Percentiles rank a stretch among this genome's conserved stretches.
phyloP scores from a whole-genome alignment of 2,888 invertebrate genomes.

The Onchidella celtica region DNA sequence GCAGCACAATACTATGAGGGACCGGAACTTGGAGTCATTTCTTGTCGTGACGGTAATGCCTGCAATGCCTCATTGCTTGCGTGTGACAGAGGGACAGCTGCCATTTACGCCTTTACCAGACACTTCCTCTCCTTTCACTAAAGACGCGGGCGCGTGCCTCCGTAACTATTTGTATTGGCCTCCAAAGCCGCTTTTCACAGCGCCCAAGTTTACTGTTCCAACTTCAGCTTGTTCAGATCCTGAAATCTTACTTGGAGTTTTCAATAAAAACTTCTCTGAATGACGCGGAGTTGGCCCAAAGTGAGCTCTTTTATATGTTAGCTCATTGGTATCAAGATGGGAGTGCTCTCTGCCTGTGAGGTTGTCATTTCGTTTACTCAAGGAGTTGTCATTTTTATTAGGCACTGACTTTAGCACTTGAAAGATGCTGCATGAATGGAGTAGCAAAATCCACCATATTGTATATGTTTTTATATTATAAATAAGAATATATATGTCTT shows the following conservation, averaged over 20 bases:
- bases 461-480: too few relatives aligned
- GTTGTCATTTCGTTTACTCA: neutral
- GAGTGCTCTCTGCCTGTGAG: neutral
- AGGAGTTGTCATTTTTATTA: neutral
- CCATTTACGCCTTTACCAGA: neutral
- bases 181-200: neutral
- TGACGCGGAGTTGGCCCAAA: neutral
- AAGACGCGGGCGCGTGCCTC: neutral
- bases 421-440: too few relatives aligned
- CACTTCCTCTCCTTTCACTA: neutral
- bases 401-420: too few relatives aligned
- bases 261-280: neutral
- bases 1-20: neutral
- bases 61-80: neutral
- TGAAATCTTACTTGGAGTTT: too few relatives aligned
- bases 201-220: neutral
- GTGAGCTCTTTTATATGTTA: neutral
- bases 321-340: neutral
- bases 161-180: neutral
- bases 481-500: too few relatives aligned
- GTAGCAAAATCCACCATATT: too few relatives aligned
- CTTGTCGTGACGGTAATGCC: neutral
- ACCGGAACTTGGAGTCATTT: neutral
- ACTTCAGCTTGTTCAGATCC: neutral
- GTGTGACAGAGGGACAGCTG: neutral